Conservation (phyloP, 2,888 invertebrate species). For the Agrochola litura region DNA sequence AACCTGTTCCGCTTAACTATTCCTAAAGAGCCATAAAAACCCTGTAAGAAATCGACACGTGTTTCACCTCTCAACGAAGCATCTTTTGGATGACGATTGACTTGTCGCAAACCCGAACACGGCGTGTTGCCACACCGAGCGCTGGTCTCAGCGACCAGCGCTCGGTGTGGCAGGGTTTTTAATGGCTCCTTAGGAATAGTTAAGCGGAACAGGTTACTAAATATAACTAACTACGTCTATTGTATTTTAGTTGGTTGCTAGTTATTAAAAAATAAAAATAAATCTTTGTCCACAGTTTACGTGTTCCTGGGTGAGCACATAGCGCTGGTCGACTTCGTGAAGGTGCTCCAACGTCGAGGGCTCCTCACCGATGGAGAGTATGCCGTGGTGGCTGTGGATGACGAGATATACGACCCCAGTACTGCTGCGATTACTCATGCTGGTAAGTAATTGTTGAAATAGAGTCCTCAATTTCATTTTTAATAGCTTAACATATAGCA, state of each 20-base stretch:
- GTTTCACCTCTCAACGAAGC: too few relatives aligned
- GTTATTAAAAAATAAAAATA: not conserved
- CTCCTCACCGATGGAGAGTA: conserved; percentile 95
- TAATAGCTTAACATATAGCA: not conserved
- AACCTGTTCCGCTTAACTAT: too few relatives aligned
- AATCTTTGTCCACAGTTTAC: conserved; percentile 92
- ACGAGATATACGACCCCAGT: conserved; percentile 94
- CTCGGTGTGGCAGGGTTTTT: too few relatives aligned
- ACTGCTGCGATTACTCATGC: conserved; percentile 84
- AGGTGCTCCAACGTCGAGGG: conserved; percentile 93
- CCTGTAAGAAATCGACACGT: too few relatives aligned
- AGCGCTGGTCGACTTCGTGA: conserved; percentile 95
- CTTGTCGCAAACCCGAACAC: too few relatives aligned
- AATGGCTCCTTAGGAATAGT: too few relatives aligned
- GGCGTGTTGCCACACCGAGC: too few relatives aligned
- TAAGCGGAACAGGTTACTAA: too few relatives aligned
- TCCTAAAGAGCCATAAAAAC: too few relatives aligned
- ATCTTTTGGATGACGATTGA: too few relatives aligned
- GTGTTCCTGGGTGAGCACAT: conserved; percentile 97
- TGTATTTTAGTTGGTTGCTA: not conserved
- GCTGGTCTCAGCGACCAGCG: too few relatives aligned
- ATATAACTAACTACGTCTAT: too few relatives aligned
- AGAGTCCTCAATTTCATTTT: not conserved
- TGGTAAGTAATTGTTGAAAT: conserved; percentile 62
- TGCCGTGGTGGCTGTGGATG: conserved; percentile 96